Percentiles rank a stretch among this genome's conserved stretches.
Conservation (phyloP, 1,140 invertebrate species). For the Heliconius nattereri region DNA sequence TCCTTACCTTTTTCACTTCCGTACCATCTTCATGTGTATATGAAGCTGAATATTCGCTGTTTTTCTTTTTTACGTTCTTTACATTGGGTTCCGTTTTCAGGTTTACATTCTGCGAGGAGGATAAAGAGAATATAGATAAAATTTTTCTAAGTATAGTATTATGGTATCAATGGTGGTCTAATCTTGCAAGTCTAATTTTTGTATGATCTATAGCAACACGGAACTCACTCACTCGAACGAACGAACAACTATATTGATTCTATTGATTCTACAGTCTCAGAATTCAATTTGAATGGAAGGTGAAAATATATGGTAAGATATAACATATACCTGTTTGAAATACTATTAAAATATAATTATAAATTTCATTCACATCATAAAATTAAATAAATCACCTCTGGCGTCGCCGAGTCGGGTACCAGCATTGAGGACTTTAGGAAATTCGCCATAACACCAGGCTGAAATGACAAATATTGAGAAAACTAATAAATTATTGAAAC, state of each 20-base stretch:
- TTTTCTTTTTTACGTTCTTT: background rate
- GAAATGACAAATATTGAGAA: slow-evolving; percentile 20
- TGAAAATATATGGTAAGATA: too few relatives aligned
- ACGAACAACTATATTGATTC: too few relatives aligned
- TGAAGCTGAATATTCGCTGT: slow-evolving; percentile 51
- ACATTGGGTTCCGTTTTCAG: background rate
- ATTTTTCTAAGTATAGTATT: too few relatives aligned
- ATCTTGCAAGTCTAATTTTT: too few relatives aligned
- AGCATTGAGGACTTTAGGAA: slow-evolving; percentile 43
- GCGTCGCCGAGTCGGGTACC: slow-evolving; percentile 49
- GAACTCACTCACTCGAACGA: too few relatives aligned
- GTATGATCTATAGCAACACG: too few relatives aligned
- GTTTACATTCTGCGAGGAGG: background rate
- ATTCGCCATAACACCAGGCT: slow-evolving; percentile 41
- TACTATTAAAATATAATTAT: background rate
- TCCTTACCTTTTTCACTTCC: slow-evolving; percentile 61
- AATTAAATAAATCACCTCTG: background rate
- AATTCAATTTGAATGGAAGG: too few relatives aligned
- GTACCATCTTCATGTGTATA: slow-evolving; percentile 56
- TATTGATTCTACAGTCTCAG: too few relatives aligned
- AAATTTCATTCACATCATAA: background rate
- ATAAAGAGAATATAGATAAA: background rate
- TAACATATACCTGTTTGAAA: background rate
- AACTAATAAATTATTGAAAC: background rate
- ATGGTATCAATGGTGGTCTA: too few relatives aligned